A percentile compares a stretch with the other conserved stretches of the same genome.
phyloP scores from a whole-genome alignment of 2,113 vertebrate species.

The Sorex fumeus region DNA sequence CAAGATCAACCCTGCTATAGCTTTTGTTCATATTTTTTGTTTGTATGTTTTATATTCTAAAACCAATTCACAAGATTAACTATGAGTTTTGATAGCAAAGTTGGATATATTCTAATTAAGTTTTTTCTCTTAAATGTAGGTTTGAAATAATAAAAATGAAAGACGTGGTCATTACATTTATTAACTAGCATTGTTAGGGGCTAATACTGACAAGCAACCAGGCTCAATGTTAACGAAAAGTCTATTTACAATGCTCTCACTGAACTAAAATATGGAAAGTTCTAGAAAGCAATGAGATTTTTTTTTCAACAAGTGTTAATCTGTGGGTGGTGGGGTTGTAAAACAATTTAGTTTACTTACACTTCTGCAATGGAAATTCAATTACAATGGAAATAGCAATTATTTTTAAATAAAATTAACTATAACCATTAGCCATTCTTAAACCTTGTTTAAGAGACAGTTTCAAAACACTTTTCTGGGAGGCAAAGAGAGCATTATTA shows the following conservation, averaged over 20 bases:
- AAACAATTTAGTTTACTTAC: constrained; percentile 68
- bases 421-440: constrained; percentile 69
- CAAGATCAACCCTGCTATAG: background rate
- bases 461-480: constrained; percentile 64
- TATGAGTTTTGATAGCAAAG: background rate
- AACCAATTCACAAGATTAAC: constrained; percentile 31
- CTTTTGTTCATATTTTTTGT: background rate
- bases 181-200: constrained; percentile 56
- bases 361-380: constrained; percentile 67
- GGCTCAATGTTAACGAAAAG: constrained; percentile 61
- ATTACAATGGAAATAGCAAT: constrained; percentile 62
- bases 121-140: constrained; percentile 57
- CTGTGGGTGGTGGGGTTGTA: constrained; percentile 74
- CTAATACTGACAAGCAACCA: constrained; percentile 68
- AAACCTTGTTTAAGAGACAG: constrained; percentile 68
- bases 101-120: constrained; percentile 6
- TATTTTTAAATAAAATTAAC: constrained; percentile 71
- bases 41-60: constrained; percentile 14
- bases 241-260: constrained; percentile 75
- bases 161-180: constrained; percentile 39
- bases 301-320: constrained; percentile 79
- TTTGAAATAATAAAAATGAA: constrained; percentile 62
- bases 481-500: constrained; percentile 46
- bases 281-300: constrained; percentile 70
- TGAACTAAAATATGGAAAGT: constrained; percentile 76